Percentiles rank a stretch among this genome's conserved stretches.
Conservation (phyloP, 2,888 invertebrate genomes). For the Terebella lapidaria region DNA sequence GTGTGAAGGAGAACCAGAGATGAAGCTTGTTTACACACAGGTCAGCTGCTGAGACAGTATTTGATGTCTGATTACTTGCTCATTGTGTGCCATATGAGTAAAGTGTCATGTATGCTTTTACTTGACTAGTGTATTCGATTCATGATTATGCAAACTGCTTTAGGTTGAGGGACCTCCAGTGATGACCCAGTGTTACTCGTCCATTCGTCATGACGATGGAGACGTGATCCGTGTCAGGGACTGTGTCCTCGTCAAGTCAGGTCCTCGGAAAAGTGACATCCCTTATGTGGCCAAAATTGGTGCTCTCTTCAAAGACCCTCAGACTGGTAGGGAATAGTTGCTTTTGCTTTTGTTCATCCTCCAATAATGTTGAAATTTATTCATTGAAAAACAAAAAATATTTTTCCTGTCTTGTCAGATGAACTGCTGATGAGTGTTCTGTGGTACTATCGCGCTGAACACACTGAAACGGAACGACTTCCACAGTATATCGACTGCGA, state of each 20-base stretch:
- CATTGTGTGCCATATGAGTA: too few species aligned
- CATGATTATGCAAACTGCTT: too few species aligned
- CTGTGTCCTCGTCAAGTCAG: constrained; percentile 85
- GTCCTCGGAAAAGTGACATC: constrained; percentile 74
- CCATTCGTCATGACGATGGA: constrained; percentile 79
- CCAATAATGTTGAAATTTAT: not conserved
- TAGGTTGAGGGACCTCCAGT: constrained; percentile 57
- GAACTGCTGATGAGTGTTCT: constrained; percentile 96
- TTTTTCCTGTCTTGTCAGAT: constrained; percentile 59
- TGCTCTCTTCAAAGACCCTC: constrained; percentile 73
- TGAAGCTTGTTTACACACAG: constrained; percentile 12
- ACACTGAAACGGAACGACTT: constrained; percentile 79
- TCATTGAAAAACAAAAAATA: not conserved
- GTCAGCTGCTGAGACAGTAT: too few species aligned
- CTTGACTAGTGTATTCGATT: too few species aligned
- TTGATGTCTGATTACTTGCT: too few species aligned
- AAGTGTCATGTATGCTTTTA: too few species aligned
- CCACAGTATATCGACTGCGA: constrained; percentile 79
- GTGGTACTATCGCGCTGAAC: constrained; percentile 97
- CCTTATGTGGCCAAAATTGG: constrained; percentile 94
- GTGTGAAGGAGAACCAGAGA: constrained; percentile 17
- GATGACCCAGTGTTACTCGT: constrained; percentile 77
- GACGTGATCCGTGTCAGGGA: constrained; percentile 83
- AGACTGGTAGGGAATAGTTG: constrained; percentile 13
- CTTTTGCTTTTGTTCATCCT: not conserved